Base-by-base conservation (phyloP, 2,797 vertebrate genomes). In the Macroramphosus scolopax region DNA sequence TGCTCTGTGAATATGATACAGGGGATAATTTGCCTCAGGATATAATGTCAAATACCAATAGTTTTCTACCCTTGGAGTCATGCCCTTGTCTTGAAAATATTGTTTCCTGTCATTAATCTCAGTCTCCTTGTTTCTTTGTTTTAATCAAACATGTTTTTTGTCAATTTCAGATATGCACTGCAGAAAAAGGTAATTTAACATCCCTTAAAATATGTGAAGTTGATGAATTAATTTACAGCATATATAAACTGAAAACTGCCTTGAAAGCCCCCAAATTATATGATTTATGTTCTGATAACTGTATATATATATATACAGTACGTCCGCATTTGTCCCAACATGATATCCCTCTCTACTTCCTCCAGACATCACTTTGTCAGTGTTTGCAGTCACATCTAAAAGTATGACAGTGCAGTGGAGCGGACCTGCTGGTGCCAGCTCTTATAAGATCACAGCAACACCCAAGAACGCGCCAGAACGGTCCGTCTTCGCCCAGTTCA, bases 81-180 rank as follows among this genome's bases (percentile, higher is more conserved):
- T 51, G 17, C 39, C 52, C 25, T 55, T 70, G 56, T 71, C 46
- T 53, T 25, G 17, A 50, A 61, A 42, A 47, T 26, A 8, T 7
- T 47, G 32, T 42, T 64, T 72, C 35, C 30, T 48, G 36, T 1
- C 16, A 16, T 57, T 22, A 22, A 22, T 6, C 20, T 22, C 20
- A 3, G 20, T n/a, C n/a, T n/a, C n/a, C n/a, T 51, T 49, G n/a
- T 14, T 44, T 33, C 10, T 60, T 64, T 52, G n/a, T 44, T 34
- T 51, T 70, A 54, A 77, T n/a, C 3, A 43, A 7, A 5, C 22
- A 12, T 51, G n/a, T n/a, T n/a, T 68, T 73, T 66, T 81, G n/a
- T 89, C 8, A 32, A 85, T 93, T 92, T 77, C 90, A 96, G 95
- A 81, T 92, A 49, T 83, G 84, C 82, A 63, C 71, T 2, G 85